A percentile compares a stretch with the other conserved stretches of the same genome.
Evolutionary conservation across 2,888 invertebrate species (phyloP).

Genomic region (Nycteola revayana): DNA sequence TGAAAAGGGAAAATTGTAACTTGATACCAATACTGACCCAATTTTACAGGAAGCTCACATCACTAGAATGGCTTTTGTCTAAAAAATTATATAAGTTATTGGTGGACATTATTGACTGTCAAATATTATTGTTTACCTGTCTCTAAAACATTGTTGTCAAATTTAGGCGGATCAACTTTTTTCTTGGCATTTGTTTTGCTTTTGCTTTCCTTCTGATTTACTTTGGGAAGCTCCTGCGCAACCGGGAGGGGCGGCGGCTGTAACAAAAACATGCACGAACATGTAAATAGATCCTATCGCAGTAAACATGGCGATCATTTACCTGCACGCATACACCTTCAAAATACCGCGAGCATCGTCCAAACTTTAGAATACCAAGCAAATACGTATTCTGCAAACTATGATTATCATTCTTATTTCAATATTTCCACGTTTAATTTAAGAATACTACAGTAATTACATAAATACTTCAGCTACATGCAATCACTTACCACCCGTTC

Average conservation of each 20-base stretch:
- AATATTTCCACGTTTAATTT: no score
- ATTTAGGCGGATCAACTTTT: constrained; percentile 53
- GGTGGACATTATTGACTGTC: constrained; percentile 11
- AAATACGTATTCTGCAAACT: no score
- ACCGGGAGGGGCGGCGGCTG: constrained; percentile 45
- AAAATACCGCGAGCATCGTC: no score
- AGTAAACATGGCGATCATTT: constrained; percentile 52
- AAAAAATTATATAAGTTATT: constrained; percentile 20
- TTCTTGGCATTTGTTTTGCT: constrained; percentile 46
- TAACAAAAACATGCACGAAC: constrained; percentile 40
- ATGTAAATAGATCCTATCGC: constrained; percentile 34
- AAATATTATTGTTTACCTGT: constrained; percentile 50
- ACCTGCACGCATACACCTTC: constrained; percentile 9
- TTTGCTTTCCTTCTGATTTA: constrained; percentile 42
- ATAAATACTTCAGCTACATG: constrained; percentile 29
- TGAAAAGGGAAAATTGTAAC: no score
- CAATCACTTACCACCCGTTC: constrained; percentile 61
- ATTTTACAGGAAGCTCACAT: no score
- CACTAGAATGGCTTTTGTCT: no score
- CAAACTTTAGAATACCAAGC: no score
- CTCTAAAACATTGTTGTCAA: constrained; percentile 57
- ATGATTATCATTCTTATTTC: no score
- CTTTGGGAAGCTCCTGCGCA: constrained; percentile 37
- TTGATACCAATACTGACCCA: no score
- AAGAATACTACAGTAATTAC: constrained; percentile 20